Conservation (phyloP, 2,797 vertebrate genomes). For the Leucoraja ocellata region DNA sequence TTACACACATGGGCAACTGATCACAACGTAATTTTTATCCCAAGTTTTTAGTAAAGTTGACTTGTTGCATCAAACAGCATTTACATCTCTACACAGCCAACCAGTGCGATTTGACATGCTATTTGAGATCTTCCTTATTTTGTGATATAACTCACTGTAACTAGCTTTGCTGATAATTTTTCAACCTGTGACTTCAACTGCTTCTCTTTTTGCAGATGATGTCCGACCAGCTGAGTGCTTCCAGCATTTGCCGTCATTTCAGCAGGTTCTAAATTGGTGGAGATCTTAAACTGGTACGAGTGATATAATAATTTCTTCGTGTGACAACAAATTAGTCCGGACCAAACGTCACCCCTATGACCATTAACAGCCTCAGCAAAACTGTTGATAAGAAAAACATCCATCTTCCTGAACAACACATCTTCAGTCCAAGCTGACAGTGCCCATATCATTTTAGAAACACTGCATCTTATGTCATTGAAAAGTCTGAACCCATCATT, state of each 20-base stretch:
- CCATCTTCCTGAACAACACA: not conserved
- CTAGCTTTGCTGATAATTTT: not conserved
- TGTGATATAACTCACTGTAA: not conserved
- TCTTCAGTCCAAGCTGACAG: not conserved
- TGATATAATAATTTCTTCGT: not conserved
- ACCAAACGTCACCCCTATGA: not conserved
- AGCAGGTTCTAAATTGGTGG: not conserved
- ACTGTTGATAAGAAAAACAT: not conserved
- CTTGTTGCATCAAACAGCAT: not conserved
- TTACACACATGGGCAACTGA: not conserved
- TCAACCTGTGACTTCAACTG: no score
- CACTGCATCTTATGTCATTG: not conserved
- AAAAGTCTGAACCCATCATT: not conserved
- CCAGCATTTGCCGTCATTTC: no score
- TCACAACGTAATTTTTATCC: not conserved
- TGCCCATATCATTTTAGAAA: not conserved
- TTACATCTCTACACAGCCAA: no score
- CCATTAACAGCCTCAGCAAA: not conserved
- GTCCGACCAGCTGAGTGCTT: no score
- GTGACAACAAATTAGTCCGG: not conserved
- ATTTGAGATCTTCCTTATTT: not conserved
- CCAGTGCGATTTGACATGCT: no score
- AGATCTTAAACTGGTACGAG: not conserved
- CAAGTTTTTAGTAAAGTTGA: not conserved
- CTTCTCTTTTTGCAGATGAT: no score